A percentile compares a stretch with the other conserved stretches of the same genome.
phyloP scores from a whole-genome alignment of 2,113 vertebrate species.

The Zosterops hypoxanthus region DNA sequence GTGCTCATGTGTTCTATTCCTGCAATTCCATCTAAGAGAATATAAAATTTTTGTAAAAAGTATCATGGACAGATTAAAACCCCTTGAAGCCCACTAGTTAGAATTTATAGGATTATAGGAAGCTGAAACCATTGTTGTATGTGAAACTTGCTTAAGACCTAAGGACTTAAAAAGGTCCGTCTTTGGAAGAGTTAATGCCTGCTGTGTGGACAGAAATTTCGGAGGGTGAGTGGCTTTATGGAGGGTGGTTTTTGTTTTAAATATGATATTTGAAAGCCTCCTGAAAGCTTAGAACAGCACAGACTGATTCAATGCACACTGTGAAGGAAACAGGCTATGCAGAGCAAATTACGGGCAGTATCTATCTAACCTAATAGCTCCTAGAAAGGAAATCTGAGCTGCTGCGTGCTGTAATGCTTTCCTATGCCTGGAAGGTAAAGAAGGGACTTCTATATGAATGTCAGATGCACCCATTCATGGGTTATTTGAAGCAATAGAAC shows the following conservation, averaged over 20 bases:
- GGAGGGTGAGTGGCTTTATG: background rate
- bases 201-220: background rate
- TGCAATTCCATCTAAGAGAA: background rate
- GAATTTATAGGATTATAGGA: background rate
- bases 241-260: background rate
- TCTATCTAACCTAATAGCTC: background rate
- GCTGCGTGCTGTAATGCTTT: background rate
- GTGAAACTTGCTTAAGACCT: background rate
- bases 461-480: background rate
- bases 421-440: background rate
- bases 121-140: background rate
- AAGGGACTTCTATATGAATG: background rate
- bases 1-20: background rate
- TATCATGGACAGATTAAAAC: background rate
- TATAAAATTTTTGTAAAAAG: background rate
- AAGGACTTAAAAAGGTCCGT: background rate
- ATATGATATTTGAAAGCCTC: background rate
- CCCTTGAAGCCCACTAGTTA: background rate
- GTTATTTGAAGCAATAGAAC: background rate
- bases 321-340: background rate
- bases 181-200: background rate
- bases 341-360: background rate
- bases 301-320: accelerated
- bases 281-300: background rate
- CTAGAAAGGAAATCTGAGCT: background rate